Evolutionary conservation across 2,888 invertebrate genomes (phyloP), one percentile per base, ranked within the genome.

Genomic region (Pristionchus exspectatus): DNA sequence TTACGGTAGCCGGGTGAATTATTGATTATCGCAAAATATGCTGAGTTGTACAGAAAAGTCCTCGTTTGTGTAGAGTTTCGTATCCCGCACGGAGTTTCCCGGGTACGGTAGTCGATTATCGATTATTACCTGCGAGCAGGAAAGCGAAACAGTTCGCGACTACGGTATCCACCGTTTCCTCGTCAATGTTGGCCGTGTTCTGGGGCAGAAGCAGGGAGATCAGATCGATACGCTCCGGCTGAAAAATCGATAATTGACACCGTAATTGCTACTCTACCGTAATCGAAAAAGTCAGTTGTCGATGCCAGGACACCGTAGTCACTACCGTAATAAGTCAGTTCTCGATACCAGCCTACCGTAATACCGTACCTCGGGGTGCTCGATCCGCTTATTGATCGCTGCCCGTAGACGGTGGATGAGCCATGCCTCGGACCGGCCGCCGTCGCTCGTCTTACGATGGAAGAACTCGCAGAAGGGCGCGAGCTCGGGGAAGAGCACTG

Each of bases 61-160:
- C 5, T 38, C 38, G 5, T 38, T 38, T 38, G 38, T 38, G 5
- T 3, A 38, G 5, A 3, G 38, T 3, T 92, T 96, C 96, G 91
- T 96, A 96, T 16, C 94, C 85, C 30, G 81, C 30, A 69, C n/a
- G 5, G n/a, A 69, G 38, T 69, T 72, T 72, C 16, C 24, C 16
- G 30, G 72, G 38, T 74, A 30, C 59, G 1, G 59, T 59, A 59
- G 21, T 18, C 2, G 2, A 18, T 44, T n/a, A 87, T 66, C 66
- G 56, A 66, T 38, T 66, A 66, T 38, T 66, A 86, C 96, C 96
- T 33, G 96, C 96, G 87, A 96, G 92, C 66, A 96, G 94, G 91
- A 96, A 96, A 4, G 96, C 95, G 91, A 96, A 95, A 50, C 95
- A 95, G 91, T 95, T 95, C 54, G 95, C 95, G 81, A 95, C 93